Conservation (phyloP, 2,113 vertebrate genomes). For the Synodontis membranacea region DNA sequence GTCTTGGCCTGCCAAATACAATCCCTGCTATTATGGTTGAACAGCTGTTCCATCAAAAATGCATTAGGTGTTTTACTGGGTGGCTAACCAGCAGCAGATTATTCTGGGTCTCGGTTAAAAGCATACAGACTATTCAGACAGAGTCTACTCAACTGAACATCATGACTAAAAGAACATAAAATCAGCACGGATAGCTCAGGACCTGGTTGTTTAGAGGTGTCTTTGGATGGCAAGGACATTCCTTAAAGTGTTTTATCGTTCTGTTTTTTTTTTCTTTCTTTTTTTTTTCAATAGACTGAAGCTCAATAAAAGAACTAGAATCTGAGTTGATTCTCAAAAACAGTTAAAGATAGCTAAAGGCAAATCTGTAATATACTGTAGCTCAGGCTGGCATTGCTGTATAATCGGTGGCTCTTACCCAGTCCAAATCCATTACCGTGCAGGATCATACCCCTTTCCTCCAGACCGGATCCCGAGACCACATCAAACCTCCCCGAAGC, state of each 20-base stretch:
- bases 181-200: neutral
- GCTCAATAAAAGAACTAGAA: neutral
- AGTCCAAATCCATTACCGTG: neutral
- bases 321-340: neutral
- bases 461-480: neutral
- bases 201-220: neutral
- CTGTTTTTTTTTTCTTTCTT: too few relatives aligned
- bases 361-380: neutral
- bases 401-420: neutral
- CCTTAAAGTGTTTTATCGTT: neutral
- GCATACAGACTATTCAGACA: neutral
- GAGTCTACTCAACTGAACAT: neutral
- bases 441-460: neutral
- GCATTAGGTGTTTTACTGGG: slow-evolving; percentile 44
- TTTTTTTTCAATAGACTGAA: neutral
- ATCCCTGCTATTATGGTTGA: slow-evolving; percentile 33
- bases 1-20: slow-evolving; percentile 18
- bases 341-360: neutral
- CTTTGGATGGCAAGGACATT: neutral
- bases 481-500: neutral
- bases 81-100: slow-evolving; percentile 44
- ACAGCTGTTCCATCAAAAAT: slow-evolving; percentile 53
- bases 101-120: slow-evolving; percentile 23
- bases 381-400: neutral
- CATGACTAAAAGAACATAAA: neutral